Evolutionary conservation across 2,888 invertebrate species (phyloP), one percentile per base, ranked within the genome.

Genomic region (Morpho helenor): DNA sequence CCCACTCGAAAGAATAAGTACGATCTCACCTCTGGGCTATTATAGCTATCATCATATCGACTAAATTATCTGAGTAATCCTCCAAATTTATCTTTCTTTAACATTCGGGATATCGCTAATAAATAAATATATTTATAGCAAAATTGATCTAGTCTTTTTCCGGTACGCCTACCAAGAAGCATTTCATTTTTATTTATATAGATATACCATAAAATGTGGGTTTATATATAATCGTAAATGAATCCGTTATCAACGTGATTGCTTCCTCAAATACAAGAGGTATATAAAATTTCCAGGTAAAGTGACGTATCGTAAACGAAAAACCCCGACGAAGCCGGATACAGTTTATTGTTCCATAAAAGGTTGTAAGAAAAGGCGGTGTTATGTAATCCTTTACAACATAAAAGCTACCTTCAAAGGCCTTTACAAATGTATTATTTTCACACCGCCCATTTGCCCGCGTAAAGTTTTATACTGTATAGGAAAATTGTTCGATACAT

Each of bases 401-500:
- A 43, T 51, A 43, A 51, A 51, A 51, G 16, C 42, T 41, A 50
- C 16, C 49, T 50, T 41, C 40, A 49, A 49, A 41, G 49, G 45
- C n/a, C 45, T 45, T 10, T n/a, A 10, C 45, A 10, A 45, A 45
- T 10, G 45, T 45, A 45, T 45, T 45, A 45, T 10, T 45, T 45
- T 45, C 45, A 45, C 45, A 45, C n/a, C 10, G 45, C 7, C 45
- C 45, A 7, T 43, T 45, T 45, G 45, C 10, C 9, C 9, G 42
- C 42, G 42, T 16, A 10, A 45, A n/a, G n/a, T 9, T n/a, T 45
- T 45, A 45, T 10, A 52, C 31, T 44, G 62, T 64, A 59, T 65
- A 63, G 67, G 63, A 63, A 66, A 66, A 66, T 63, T 61, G 2
- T 43, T 59, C 71, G 71, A 74, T 74, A 71, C 69, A 74, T 73